Percentiles rank a stretch among this genome's conserved stretches.
Conservation (phyloP, 2,797 vertebrate species). For the Poecile montanus region DNA sequence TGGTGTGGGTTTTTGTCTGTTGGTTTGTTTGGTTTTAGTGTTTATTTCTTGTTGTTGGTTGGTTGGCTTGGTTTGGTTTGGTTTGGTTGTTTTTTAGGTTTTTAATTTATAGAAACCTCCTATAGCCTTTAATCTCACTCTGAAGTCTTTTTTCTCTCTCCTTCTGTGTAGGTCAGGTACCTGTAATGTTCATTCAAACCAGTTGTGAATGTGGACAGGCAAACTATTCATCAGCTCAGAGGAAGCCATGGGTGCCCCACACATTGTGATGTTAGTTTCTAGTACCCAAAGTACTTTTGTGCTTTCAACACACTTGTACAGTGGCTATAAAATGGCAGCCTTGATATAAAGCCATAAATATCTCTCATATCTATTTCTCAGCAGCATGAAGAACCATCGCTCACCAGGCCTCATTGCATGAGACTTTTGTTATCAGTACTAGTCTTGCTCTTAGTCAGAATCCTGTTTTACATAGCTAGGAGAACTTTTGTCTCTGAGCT, state of each 20-base stretch:
- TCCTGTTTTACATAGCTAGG: not conserved
- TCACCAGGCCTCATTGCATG: not conserved
- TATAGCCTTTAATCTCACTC: not conserved
- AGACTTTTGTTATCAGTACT: not conserved
- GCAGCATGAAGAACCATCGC: not conserved
- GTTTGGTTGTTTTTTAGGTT: not conserved
- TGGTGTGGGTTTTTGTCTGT: not conserved
- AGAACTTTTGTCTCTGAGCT: not conserved
- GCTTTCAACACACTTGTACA: not conserved
- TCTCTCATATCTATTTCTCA: not conserved
- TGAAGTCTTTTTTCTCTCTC: not conserved
- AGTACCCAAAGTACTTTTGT: not conserved
- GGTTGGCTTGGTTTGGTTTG: not conserved
- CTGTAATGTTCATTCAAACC: not conserved
- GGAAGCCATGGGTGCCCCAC: not conserved
- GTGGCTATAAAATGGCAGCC: not conserved
- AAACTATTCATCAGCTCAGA: not conserved
- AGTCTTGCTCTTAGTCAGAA: not conserved
- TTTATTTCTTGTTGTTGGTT: not conserved
- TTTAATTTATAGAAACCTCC: not conserved
- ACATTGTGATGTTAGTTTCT: not conserved
- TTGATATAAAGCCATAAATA: not conserved
- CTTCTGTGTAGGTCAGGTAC: not conserved
- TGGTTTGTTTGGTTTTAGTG: not conserved
- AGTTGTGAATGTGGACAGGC: not conserved